These are phyloP conservation scores for Cheilosia pagana DNA, from an alignment of 2,888 invertebrate species.

Conservation along the genomic window DNA sequence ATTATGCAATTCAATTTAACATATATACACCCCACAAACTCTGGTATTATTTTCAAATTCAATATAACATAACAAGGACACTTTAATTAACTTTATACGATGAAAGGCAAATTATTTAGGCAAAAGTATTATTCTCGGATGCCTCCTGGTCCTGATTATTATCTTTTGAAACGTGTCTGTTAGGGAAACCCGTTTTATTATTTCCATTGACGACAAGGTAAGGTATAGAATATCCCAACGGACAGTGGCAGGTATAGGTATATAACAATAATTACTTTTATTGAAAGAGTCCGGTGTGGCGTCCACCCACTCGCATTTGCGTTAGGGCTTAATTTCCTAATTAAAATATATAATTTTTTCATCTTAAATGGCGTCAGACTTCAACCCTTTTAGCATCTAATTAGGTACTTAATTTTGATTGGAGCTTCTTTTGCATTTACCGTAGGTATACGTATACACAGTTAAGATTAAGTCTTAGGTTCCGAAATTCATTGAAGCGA, in stretches of 20 bases:
- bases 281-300: background rate
- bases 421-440: conserved; percentile 34
- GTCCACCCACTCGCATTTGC: conserved; percentile 14
- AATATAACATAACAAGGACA: background rate
- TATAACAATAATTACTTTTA: conserved; percentile 1
- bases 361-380: conserved; percentile 16
- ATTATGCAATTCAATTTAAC: too few relatives aligned
- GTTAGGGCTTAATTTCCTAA: conserved; percentile 35
- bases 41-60: background rate
- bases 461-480: conserved; percentile 35
- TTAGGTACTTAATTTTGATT: conserved; percentile 57
- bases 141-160: background rate
- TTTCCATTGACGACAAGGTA: conserved; percentile 10
- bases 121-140: background rate
- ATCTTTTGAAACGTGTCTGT: background rate
- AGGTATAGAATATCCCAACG: background rate
- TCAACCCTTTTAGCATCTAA: conserved; percentile 45
- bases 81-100: background rate
- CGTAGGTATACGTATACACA: background rate
- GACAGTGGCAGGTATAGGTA: background rate
- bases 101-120: background rate
- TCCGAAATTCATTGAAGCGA: conserved; percentile 42
- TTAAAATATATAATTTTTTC: conserved; percentile 28
- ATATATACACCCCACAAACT: too few relatives aligned
- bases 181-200: background rate